Conservation (phyloP, 2,797 vertebrate genomes). For the Etheostoma nigrum region DNA sequence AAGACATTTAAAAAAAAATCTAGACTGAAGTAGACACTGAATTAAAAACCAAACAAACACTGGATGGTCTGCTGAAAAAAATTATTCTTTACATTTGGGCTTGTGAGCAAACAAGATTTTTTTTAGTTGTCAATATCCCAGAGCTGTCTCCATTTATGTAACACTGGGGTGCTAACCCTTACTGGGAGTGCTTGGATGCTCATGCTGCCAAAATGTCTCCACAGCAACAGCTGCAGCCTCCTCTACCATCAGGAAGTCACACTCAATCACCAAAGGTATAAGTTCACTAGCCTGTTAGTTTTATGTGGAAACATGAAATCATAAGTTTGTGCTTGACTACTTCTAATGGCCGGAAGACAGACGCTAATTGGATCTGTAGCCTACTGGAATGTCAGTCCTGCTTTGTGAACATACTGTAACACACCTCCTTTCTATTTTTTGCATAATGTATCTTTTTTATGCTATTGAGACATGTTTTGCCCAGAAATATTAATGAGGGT, state of each 20-base stretch:
- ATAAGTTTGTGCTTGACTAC: constrained; percentile 58
- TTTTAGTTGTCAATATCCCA: constrained; percentile 29
- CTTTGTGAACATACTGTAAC: constrained; percentile 49
- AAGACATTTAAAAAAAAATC: not conserved
- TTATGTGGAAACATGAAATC: constrained; percentile 66
- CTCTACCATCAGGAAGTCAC: constrained; percentile 78
- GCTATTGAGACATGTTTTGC: constrained; percentile 16
- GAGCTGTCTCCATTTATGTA: constrained; percentile 58
- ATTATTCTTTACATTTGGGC: constrained; percentile 25
- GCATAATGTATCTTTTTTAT: constrained; percentile 29
- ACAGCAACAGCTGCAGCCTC: constrained; percentile 71
- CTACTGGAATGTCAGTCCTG: constrained; percentile 56
- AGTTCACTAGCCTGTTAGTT: constrained; percentile 59
- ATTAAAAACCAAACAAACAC: constrained; percentile 9
- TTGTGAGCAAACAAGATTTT: constrained; percentile 17
- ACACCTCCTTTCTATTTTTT: constrained; percentile 35
- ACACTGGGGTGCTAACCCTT: constrained; percentile 58
- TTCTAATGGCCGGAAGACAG: constrained; percentile 56
- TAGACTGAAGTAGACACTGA: constrained; percentile 3
- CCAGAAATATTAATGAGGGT: constrained; percentile 44
- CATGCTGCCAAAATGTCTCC: constrained; percentile 65
- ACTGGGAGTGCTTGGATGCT: constrained; percentile 35
- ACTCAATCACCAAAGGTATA: constrained; percentile 75
- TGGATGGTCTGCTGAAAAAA: not conserved
- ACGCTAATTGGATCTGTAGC: constrained; percentile 65